phyloP scores from a whole-genome alignment of 2,113 vertebrate species.

The Ctenomys sociabilis region DNA sequence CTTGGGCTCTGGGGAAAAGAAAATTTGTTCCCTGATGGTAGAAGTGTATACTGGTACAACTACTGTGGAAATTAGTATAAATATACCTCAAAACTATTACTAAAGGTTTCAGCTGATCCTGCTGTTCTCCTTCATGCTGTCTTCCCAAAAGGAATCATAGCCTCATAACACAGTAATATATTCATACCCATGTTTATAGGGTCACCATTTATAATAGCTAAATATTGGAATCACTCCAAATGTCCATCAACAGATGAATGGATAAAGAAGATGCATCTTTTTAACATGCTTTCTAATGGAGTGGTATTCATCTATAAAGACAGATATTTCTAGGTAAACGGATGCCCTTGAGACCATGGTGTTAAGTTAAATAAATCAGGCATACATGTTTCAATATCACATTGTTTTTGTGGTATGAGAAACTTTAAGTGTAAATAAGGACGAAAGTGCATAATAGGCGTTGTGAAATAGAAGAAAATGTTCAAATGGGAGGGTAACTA shows the following conservation, averaged over 20 bases:
- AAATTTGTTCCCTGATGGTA: not conserved
- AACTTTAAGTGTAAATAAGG: not conserved
- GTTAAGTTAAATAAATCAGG: not conserved
- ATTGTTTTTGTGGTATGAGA: not conserved
- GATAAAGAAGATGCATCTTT: not conserved
- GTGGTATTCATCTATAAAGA: not conserved
- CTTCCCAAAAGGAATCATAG: not conserved
- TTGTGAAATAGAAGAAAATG: not conserved
- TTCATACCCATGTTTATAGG: not conserved
- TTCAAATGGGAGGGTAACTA: not conserved
- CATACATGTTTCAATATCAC: not conserved
- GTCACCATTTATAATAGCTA: not conserved
- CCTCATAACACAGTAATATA: not conserved
- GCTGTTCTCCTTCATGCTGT: not conserved
- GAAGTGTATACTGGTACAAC: not conserved
- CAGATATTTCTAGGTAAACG: not conserved
- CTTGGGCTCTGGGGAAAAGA: not conserved
- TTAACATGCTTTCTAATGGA: not conserved
- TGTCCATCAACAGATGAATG: not conserved
- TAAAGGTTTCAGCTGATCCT: not conserved
- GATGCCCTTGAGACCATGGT: not conserved
- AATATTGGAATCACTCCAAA: not conserved
- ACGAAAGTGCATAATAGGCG: not conserved
- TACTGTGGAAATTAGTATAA: not conserved
- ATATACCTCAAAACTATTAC: not conserved